These are phyloP conservation scores for Mythimna pallens DNA, from an alignment of 2,888 invertebrate species.

Conservation along the genomic window DNA sequence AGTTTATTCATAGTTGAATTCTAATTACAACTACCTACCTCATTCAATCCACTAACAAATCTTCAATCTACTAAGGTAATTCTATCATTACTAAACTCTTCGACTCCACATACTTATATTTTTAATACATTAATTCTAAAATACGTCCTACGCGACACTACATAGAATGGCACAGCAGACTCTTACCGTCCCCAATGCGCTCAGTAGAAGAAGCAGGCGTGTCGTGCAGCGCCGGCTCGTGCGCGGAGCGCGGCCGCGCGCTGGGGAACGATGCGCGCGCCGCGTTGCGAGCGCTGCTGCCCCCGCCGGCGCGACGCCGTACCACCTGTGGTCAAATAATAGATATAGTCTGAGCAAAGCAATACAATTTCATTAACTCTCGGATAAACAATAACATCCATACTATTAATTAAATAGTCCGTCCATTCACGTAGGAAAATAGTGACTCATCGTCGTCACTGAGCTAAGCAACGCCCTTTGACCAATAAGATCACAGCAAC, in stretches of 20 bases:
- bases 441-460: too few species aligned
- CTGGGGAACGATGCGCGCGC: constrained; percentile 89
- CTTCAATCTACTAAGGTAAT: neutral
- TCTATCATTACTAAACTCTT: constrained; percentile 5
- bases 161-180: neutral
- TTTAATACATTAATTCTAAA: neutral
- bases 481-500: too few species aligned
- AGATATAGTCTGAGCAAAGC: too few species aligned
- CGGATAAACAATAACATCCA: too few species aligned
- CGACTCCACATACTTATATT: neutral
- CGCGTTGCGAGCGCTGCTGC: constrained; percentile 70
- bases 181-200: constrained; percentile 87
- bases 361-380: too few species aligned
- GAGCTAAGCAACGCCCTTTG: too few species aligned
- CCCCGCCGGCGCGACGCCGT: constrained; percentile 88
- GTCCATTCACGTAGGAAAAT: too few species aligned
- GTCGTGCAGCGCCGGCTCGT: constrained; percentile 81
- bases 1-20: neutral
- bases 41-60: constrained; percentile 14
- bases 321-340: constrained; percentile 87
- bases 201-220: constrained; percentile 91
- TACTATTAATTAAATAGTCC: too few species aligned
- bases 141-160: constrained; percentile 1
- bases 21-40: constrained; percentile 12
- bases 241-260: constrained; percentile 72